These are phyloP conservation scores for Chironomus tentans DNA, from an alignment of 2,888 invertebrate genomes.

Conservation along the genomic window DNA sequence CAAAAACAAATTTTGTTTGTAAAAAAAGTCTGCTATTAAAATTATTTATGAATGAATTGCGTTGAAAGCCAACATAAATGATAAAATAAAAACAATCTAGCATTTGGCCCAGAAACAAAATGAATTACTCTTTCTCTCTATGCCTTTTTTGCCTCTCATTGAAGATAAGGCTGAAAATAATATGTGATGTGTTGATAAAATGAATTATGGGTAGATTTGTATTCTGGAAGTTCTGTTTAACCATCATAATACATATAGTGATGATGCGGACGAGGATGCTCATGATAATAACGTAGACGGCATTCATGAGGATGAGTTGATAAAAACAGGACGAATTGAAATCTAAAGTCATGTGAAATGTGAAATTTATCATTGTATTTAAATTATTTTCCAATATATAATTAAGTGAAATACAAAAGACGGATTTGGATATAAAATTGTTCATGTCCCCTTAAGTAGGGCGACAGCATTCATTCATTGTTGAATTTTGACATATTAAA, in stretches of 20 bases:
- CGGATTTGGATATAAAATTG: no score
- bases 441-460: not conserved
- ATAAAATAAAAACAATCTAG: no score
- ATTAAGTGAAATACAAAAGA: not conserved
- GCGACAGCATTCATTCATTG: not conserved
- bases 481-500: constrained; percentile 1
- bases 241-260: not conserved
- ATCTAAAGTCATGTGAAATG: not conserved
- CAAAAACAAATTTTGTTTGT: no score
- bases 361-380: not conserved
- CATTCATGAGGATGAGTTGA: no score
- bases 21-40: no score
- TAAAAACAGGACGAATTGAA: no score
- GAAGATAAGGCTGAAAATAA: not conserved
- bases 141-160: no score
- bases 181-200: not conserved
- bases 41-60: no score
- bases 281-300: no score
- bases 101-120: no score
- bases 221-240: not conserved
- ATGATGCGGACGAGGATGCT: not conserved
- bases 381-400: not conserved
- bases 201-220: not conserved
- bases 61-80: no score
- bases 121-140: no score